Evolutionary conservation across 2,797 vertebrate species (phyloP), one percentile per base, ranked within the genome.

Genomic region (Sebastiscus albofasciatus): DNA sequence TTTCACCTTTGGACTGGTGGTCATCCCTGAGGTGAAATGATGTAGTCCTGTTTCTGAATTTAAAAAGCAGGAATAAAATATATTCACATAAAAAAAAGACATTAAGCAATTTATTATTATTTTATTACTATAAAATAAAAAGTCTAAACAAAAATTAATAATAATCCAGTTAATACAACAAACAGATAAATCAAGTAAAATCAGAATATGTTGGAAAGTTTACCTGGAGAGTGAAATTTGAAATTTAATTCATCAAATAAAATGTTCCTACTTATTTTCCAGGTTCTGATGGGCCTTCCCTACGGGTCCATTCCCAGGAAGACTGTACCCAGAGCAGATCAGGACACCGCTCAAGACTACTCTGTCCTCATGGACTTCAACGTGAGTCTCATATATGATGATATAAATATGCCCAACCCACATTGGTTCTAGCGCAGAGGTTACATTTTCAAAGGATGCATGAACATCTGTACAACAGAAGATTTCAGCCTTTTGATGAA

Each of bases 311-410:
- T 99, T 84, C 96, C 98, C 58, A 96, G 98, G 68, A 99, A 99
- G 94, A 99, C 97, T 0, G 98, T 99, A 13, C 98, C 99, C 59
- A 95, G 96, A 79, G 95, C 92, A 6, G 97, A 99, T 52, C 96
- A 98, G 93, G 90, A 80, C 73, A 97, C 90, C 0, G 99, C 99
- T 52, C 97, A 98, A 96, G 98, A 99, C 90, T 99, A 99, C 83
- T 96, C 98, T 4, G 97, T 99, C 80, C 97, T 99, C 80, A 99
- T 97, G 95, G 98, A 99, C 92, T 99, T 99, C 93, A 96, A 97
- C 72, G 99, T 99, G 94, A 90, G 95, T 72, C 27, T 67, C 4
- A 71, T 8, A 11, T 1, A n/a, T 13, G 2, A 39, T 67, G 5
- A 60, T 64, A 13, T 27, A 12, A 59, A 56, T 34, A 71, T 22